A percentile compares a stretch with the other conserved stretches of the same genome.
These are phyloP conservation scores for Callospermophilus lateralis DNA, from an alignment of 2,113 vertebrate genomes.

Conservation along the genomic window DNA sequence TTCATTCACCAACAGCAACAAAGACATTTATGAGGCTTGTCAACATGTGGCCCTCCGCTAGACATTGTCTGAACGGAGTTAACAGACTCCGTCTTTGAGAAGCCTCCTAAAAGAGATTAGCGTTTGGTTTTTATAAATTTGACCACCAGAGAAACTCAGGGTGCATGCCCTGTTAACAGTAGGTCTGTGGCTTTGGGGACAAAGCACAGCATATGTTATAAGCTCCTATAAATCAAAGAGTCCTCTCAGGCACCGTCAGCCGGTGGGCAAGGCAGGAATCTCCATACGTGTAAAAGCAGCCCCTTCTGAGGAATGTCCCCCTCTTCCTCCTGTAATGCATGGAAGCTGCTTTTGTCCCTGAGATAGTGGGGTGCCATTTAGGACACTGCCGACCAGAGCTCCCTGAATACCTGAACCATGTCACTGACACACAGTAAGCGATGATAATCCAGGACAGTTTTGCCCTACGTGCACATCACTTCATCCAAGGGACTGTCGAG, in stretches of 20 bases:
- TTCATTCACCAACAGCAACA: background rate
- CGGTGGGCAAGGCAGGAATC: background rate
- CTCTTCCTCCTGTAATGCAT: background rate
- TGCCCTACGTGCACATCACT: background rate
- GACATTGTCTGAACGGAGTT: background rate
- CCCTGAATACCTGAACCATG: background rate
- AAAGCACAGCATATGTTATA: constrained; percentile 35
- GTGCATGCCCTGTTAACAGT: constrained; percentile 42
- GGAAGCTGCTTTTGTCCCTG: background rate
- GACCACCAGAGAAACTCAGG: constrained; percentile 60
- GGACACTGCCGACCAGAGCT: constrained; percentile 2
- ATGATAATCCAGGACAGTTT: constrained; percentile 8
- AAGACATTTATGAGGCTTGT: constrained; percentile 52
- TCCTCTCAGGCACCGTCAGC: background rate
- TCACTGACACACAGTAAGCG: constrained; percentile 11
- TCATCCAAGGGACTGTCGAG: background rate
- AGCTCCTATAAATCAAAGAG: constrained; percentile 66
- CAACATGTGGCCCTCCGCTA: background rate
- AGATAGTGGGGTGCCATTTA: background rate
- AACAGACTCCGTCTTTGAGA: constrained; percentile 29
- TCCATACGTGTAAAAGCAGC: constrained; percentile 41
- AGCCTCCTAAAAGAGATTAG: constrained; percentile 59
- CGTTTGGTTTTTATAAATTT: constrained; percentile 70
- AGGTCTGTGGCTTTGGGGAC: constrained; percentile 66
- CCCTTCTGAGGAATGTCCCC: background rate